Evolutionary conservation across 2,797 vertebrate genomes (phyloP), one percentile per base, ranked within the genome.

Genomic region (Taeniopygia guttata): DNA sequence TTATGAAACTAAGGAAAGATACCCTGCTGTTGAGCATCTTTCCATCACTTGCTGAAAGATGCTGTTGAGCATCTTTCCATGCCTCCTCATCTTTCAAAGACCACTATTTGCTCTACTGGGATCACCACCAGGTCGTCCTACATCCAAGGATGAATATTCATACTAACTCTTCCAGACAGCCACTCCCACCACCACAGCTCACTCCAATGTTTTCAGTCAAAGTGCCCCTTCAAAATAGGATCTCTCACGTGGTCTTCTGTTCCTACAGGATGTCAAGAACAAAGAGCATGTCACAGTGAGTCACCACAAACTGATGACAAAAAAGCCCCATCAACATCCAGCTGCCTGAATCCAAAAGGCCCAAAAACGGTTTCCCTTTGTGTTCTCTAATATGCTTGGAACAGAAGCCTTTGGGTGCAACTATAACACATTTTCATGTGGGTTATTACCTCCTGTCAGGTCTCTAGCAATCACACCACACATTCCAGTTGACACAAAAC

Each of bases 91-190:
- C 20, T 72, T 89, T 75, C 62, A 74, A 69, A 91, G 46, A 17
- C 26, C 45, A n/a, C 12, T 26, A 4, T 10, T n/a, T 70, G 34
- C 13, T 68, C 78, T 69, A 1, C 30, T 84, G 51, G 9, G 10
- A 62, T 69, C 48, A 64, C 15, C 9, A 27, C 9, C n/a, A 79
- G 10, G 14, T 79, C 27, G 36, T 66, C 26, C 21, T 82, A 22
- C 5, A 2, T 25, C 45, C 3, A 2, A 69, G 17, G 43, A 66
- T 27, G n/a, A 76, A 58, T 51, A 45, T 43, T 60, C 0, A 0
- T 30, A 45, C 18, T 58, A 48, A 7, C 20, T 51, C 11, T 43
- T 74, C 25, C 49, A 80, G 38, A 25, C 1, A 11, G 26, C n/a
- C 22, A 54, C 49, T 78, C 42, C 13, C 30, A 68, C 16, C 36